phyloP scores from a whole-genome alignment of 2,888 invertebrate genomes.

The Ectemnius continuus region DNA sequence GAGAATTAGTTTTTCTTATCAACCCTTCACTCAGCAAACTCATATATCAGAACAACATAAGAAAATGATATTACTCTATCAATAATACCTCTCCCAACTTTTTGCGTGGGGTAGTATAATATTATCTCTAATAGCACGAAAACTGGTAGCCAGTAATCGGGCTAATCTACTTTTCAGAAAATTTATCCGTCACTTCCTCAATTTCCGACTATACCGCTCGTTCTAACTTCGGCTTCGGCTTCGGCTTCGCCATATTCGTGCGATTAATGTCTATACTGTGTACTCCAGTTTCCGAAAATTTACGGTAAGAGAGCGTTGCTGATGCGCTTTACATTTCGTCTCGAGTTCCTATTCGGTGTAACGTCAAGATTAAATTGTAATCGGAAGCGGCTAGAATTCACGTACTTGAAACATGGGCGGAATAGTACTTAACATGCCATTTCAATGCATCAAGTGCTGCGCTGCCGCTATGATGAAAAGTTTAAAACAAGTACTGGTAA shows the following conservation, averaged over 20 bases:
- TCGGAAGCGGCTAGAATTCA: conserved; percentile 2
- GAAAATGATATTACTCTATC: conserved; percentile 27
- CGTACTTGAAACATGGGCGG: background rate
- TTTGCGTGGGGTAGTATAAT: conserved; percentile 17
- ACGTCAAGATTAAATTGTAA: conserved; percentile 38
- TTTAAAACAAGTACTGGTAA: too few species aligned
- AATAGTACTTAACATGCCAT: too few species aligned
- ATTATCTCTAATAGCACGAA: conserved; percentile 63
- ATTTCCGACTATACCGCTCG: conserved; percentile 65
- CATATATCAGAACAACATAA: too few species aligned
- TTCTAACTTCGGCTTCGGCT: conserved; percentile 51
- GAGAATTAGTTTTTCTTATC: too few species aligned
- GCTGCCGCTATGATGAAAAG: too few species aligned
- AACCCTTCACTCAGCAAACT: too few species aligned
- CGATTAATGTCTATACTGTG: conserved; percentile 61
- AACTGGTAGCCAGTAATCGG: conserved; percentile 67
- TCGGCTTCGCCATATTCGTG: conserved; percentile 54
- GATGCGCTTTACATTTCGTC: conserved; percentile 36
- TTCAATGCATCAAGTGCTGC: too few species aligned
- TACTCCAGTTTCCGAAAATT: conserved; percentile 49
- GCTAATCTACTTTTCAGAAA: conserved; percentile 73
- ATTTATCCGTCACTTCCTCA: conserved; percentile 70
- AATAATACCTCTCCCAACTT: conserved; percentile 28
- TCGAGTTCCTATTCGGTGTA: conserved; percentile 13
- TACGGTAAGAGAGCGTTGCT: conserved; percentile 42